Percentiles rank a stretch among this genome's conserved stretches.
phyloP scores from a whole-genome alignment of 2,113 vertebrate genomes.

The Melanerpes formicivorus region DNA sequence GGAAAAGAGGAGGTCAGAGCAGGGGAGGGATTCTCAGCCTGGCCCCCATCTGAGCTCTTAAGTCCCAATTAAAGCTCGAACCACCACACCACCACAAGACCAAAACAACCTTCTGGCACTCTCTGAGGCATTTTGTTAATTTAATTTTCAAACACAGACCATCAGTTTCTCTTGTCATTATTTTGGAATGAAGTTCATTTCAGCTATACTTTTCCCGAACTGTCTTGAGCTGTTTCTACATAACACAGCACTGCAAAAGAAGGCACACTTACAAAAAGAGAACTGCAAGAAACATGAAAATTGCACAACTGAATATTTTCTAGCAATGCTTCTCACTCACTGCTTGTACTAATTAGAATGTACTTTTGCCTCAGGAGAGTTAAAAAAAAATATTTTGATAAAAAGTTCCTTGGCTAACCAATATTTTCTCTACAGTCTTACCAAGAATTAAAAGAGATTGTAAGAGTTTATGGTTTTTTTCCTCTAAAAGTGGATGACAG shows the following conservation, averaged over 20 bases:
- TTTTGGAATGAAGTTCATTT: not conserved
- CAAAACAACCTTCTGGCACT: not conserved
- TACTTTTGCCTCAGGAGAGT: not conserved
- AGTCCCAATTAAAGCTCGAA: too few relatives aligned
- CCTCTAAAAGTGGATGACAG: not conserved
- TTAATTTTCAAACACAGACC: not conserved
- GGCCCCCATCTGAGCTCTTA: too few relatives aligned
- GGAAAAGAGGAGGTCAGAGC: too few relatives aligned
- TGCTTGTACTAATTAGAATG: not conserved
- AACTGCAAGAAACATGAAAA: not conserved
- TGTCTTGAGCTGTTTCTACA: not conserved
- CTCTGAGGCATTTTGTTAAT: not conserved
- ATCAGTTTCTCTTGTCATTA: not conserved
- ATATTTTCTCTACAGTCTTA: not conserved
- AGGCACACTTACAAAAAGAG: not conserved
- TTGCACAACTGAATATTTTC: not conserved
- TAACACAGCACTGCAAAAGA: not conserved
- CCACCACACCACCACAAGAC: too few relatives aligned
- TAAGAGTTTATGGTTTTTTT: not conserved
- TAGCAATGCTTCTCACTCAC: not conserved
- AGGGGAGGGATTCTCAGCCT: too few relatives aligned
- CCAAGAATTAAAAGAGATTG: not conserved
- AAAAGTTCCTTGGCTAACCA: not conserved
- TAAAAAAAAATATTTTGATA: constrained; percentile 11
- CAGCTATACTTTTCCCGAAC: not conserved